Percentiles rank a stretch among this genome's conserved stretches.
These are phyloP conservation scores for Charadrius vociferus DNA, from an alignment of 2,113 vertebrate species.

Conservation along the genomic window DNA sequence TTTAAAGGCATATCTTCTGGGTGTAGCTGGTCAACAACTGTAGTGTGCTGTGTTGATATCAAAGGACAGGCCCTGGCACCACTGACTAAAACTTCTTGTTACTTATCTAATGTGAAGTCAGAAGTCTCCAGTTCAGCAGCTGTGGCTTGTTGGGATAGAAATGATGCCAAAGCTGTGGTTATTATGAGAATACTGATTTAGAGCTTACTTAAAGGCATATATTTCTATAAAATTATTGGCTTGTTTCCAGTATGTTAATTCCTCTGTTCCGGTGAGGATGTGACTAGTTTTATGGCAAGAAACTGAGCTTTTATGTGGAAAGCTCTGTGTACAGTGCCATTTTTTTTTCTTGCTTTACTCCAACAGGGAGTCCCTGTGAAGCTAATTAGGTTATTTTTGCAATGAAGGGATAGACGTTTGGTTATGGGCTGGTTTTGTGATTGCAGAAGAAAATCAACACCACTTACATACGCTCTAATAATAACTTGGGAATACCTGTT, in stretches of 20 bases:
- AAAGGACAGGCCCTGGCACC: neutral
- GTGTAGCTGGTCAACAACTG: neutral
- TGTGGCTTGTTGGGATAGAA: constrained; percentile 32
- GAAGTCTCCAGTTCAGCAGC: constrained; percentile 29
- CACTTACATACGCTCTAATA: neutral
- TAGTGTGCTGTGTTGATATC: neutral
- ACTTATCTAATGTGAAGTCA: constrained; percentile 17
- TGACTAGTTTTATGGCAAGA: constrained; percentile 22
- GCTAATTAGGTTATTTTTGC: neutral
- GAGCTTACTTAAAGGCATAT: neutral
- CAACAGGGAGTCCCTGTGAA: neutral
- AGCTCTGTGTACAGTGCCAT: neutral
- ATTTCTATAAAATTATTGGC: constrained; percentile 26
- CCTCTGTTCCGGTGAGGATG: constrained; percentile 17
- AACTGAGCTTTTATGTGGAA: constrained; percentile 18
- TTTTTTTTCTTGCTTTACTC: neutral
- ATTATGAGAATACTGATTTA: neutral
- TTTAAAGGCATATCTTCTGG: neutral
- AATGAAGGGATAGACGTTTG: neutral
- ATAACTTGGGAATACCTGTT: neutral
- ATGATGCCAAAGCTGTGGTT: neutral
- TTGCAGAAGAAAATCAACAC: neutral
- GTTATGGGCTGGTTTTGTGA: neutral
- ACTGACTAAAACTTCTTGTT: neutral
- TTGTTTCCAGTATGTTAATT: constrained; percentile 45